Conservation (phyloP, 2,797 vertebrate species). For the Enteromius thamalakanensis region DNA sequence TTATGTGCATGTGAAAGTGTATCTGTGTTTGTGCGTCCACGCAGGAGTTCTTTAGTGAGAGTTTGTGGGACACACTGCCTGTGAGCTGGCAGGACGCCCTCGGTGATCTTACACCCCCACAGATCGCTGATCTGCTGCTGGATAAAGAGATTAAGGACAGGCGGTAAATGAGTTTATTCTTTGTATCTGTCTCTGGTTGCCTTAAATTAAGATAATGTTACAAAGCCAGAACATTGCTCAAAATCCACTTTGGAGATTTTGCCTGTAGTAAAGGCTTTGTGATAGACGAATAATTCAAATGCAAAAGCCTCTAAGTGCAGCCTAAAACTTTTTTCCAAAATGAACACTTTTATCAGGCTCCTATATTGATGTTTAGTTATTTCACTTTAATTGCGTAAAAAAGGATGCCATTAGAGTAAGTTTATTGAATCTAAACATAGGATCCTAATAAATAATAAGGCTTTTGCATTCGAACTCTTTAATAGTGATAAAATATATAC, state of each 20-base stretch:
- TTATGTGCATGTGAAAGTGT: not conserved
- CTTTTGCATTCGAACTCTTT: not conserved
- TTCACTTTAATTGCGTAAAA: not conserved
- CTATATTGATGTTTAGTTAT: not conserved
- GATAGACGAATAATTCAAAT: not conserved
- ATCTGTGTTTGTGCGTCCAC: conserved; percentile 19
- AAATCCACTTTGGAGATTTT: not conserved
- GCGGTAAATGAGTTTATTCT: conserved; percentile 63
- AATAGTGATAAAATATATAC: not conserved
- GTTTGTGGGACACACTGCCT: conserved; percentile 85
- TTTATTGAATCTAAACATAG: not conserved
- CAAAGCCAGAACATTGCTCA: not conserved
- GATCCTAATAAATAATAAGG: not conserved
- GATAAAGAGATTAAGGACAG: conserved; percentile 67
- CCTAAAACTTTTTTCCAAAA: not conserved
- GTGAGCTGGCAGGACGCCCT: conserved; percentile 80
- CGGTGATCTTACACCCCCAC: conserved; percentile 74
- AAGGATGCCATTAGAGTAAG: not conserved
- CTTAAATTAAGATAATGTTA: conserved; percentile 8
- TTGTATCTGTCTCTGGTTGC: not conserved
- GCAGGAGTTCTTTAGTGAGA: conserved; percentile 91
- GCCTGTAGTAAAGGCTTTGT: not conserved
- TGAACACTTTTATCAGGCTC: not conserved
- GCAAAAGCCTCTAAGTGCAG: not conserved
- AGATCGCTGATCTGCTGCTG: conserved; percentile 83